Conservation (phyloP, 2,888 invertebrate species). For the Myathropa florea region DNA sequence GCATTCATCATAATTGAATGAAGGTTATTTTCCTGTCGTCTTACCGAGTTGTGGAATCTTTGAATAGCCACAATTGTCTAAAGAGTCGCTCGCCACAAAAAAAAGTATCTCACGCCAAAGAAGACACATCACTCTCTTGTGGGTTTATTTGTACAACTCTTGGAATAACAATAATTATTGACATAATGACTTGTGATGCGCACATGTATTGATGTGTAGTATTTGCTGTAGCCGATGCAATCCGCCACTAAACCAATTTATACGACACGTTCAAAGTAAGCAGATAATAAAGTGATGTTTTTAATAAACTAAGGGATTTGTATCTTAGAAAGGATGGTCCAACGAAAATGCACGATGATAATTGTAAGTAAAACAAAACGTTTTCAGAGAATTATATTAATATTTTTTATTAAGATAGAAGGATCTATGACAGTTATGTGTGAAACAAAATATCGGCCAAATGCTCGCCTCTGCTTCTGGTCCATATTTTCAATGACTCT, state of each 20-base stretch:
- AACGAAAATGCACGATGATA: too few relatives aligned
- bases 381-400: too few relatives aligned
- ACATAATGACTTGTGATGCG: conserved; percentile 24
- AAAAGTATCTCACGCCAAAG: conserved; percentile 63
- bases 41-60: conserved; percentile 11
- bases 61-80: conserved; percentile 62
- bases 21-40: conserved; percentile 29
- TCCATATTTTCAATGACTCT: too few relatives aligned
- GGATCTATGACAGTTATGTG: too few relatives aligned
- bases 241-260: background rate
- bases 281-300: background rate
- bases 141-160: conserved; percentile 39
- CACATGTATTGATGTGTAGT: conserved; percentile 1
- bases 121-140: conserved; percentile 2
- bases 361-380: too few relatives aligned
- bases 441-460: too few relatives aligned
- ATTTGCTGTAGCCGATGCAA: conserved; percentile 11
- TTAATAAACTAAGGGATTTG: background rate
- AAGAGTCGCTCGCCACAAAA: conserved; percentile 38
- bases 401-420: too few relatives aligned
- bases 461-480: too few relatives aligned
- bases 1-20: conserved; percentile 60
- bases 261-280: background rate
- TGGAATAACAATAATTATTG: conserved; percentile 55
- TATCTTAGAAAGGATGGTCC: background rate